Percentiles rank a stretch among this genome's conserved stretches.
Evolutionary conservation across 2,113 vertebrate species (phyloP).

Genomic region (Holacanthus passer): DNA sequence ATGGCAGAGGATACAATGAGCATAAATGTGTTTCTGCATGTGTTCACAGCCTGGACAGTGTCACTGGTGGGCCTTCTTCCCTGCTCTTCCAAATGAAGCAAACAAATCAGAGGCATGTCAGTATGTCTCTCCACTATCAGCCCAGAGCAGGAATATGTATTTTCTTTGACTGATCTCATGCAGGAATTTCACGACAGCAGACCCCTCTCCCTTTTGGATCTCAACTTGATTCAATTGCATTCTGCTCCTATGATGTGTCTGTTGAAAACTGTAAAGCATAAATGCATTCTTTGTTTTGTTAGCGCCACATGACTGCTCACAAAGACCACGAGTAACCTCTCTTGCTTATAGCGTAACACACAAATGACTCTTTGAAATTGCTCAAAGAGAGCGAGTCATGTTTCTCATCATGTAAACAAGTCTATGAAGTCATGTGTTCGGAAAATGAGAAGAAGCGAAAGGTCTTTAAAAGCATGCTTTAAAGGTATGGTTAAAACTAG

Average conservation of each 20-base stretch:
- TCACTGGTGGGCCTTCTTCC: constrained; percentile 46
- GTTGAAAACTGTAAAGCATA: constrained; percentile 35
- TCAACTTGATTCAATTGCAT: constrained; percentile 6
- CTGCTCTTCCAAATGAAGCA: constrained; percentile 62
- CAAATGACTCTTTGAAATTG: constrained; percentile 14
- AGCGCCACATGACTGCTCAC: constrained; percentile 46
- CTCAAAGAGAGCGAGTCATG: constrained; percentile 43
- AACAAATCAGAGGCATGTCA: constrained; percentile 59
- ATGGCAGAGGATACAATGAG: constrained; percentile 48
- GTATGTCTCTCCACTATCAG: constrained; percentile 42
- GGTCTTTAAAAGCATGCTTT: constrained; percentile 31
- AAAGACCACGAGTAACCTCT: constrained; percentile 18
- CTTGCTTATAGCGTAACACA: constrained; percentile 11
- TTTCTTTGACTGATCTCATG: constrained; percentile 63
- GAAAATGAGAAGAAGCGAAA: constrained; percentile 29
- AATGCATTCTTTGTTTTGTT: constrained; percentile 54
- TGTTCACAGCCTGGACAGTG: constrained; percentile 49
- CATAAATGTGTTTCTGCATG: constrained; percentile 10
- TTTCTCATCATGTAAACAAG: constrained; percentile 48
- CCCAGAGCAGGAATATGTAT: constrained; percentile 34
- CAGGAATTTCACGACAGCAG: constrained; percentile 29
- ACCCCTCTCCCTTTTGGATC: constrained; percentile 22
- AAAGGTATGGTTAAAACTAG: constrained; percentile 33
- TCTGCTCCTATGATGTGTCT: constrained; percentile 40
- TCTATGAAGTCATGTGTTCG: constrained; percentile 32